These are phyloP conservation scores for Lasioglossum pauxillum DNA, from an alignment of 2,888 invertebrate species.

Conservation along the genomic window DNA sequence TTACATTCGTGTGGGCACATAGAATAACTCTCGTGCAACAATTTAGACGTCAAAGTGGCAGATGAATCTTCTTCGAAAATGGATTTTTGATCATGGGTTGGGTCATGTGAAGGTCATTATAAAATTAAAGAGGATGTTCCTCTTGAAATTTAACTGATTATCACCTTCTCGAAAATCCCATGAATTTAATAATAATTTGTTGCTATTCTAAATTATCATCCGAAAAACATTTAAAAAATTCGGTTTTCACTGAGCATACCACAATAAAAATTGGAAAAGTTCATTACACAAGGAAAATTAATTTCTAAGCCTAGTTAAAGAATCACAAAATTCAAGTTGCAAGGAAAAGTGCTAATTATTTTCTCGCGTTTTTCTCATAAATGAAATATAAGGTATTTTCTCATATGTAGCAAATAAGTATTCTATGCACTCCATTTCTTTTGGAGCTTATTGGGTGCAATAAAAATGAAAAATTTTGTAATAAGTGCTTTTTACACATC, in stretches of 20 bases:
- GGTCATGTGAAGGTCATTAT: not conserved
- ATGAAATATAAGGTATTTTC: too few relatives aligned
- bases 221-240: not conserved
- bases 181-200: too few relatives aligned
- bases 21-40: not conserved
- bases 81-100: too few relatives aligned
- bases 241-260: too few relatives aligned
- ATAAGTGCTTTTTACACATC: not conserved
- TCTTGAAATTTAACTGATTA: not conserved
- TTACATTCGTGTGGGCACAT: not conserved
- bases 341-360: not conserved
- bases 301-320: not conserved
- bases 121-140: not conserved
- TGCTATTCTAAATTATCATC: not conserved
- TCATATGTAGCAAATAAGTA: too few relatives aligned
- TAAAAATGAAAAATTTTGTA: not conserved
- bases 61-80: not conserved
- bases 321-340: not conserved
- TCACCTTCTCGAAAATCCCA: too few relatives aligned
- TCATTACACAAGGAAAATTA: not conserved
- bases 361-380: not conserved
- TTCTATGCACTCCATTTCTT: too few relatives aligned
- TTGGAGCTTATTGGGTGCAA: too few relatives aligned
- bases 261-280: not conserved
- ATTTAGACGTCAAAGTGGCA: not conserved